Evolutionary conservation across 2,888 invertebrate genomes (phyloP).

Genomic region (Theristus sp.): DNA sequence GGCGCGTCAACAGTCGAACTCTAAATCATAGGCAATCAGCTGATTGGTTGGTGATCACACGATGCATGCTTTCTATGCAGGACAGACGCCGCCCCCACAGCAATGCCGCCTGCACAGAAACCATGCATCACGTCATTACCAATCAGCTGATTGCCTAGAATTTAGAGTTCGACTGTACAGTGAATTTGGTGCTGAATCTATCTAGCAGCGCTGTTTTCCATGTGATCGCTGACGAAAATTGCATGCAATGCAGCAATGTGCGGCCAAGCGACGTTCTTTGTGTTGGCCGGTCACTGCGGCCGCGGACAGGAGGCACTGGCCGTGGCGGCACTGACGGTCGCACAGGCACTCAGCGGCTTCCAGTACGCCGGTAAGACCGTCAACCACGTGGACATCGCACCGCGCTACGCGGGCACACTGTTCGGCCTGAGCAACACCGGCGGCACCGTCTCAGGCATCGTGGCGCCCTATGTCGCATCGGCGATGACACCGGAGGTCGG

Average conservation of each 20-base stretch:
- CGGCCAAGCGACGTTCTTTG: background rate
- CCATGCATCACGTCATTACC: no score
- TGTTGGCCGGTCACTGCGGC: background rate
- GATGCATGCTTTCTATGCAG: no score
- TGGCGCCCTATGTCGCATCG: slow-evolving; percentile 28
- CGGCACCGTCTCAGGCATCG: slow-evolving; percentile 30
- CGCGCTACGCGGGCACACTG: slow-evolving; percentile 29
- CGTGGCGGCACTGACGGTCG: background rate
- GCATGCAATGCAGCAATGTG: background rate
- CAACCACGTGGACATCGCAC: slow-evolving; percentile 32
- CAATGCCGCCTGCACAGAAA: no score
- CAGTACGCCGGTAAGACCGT: slow-evolving; percentile 29
- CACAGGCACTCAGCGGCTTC: background rate
- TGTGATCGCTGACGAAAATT: no score
- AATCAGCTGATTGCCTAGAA: no score
- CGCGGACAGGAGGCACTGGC: background rate
- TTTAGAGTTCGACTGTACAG: no score
- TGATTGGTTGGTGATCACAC: no score
- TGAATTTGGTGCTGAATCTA: background rate
- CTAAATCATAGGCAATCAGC: no score
- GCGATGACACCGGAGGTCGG: slow-evolving; percentile 18
- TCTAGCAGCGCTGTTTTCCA: no score
- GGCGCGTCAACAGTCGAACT: no score
- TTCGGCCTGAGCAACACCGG: slow-evolving; percentile 31
- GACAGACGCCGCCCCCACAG: no score